Base-by-base conservation (phyloP, 2,888 invertebrate species). In the Camponotus fellah region DNA sequence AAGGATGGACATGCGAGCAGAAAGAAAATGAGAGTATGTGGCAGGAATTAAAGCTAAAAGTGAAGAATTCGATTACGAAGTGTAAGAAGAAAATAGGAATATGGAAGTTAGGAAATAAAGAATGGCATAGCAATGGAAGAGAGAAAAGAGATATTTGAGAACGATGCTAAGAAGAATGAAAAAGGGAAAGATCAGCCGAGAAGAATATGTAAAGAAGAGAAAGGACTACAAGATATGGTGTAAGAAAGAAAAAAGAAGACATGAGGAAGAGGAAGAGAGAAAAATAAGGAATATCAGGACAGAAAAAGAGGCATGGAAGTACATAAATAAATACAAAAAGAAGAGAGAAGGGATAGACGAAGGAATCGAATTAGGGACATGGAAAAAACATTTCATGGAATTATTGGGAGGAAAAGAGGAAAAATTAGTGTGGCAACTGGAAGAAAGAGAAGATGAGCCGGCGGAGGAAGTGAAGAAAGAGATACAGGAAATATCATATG, bases 281-380 rank as follows among this genome's bases (percentile, higher is more conserved):
- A 58, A 53, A 3, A n/a, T 69, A 3, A 26, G 3, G n/a, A 26
- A 9, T 32, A 21, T 43, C 8, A 43, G 9, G 5, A 60, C 12
- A 64, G 43, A 65, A 53, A 49, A 4, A 0, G 37, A 82, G 12
- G 21, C 37, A 3, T 34, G 34, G 32, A 49, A 68, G 1, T 68
- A 26, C 17, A 66, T 66, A 26, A 66, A 66, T 9, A 65, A n/a
- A n/a, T n/a, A n/a, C n/a, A n/a, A 32, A 77, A 60, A 3, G 8
- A 69, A 65, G 12, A 77, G 37, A 43, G 32, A 43, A 17, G 4
- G 14, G n/a, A n/a, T n/a, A n/a, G n/a, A n/a, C n/a, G n/a, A n/a
- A n/a, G n/a, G n/a, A 12, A 72, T 40, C 12, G 3, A 58, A 34
- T 21, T 14, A 26, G 5, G 14, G 62, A 0, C 17, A 5, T 1